These are phyloP conservation scores for Autographa gamma DNA, from an alignment of 2,888 invertebrate genomes.

Conservation along the genomic window DNA sequence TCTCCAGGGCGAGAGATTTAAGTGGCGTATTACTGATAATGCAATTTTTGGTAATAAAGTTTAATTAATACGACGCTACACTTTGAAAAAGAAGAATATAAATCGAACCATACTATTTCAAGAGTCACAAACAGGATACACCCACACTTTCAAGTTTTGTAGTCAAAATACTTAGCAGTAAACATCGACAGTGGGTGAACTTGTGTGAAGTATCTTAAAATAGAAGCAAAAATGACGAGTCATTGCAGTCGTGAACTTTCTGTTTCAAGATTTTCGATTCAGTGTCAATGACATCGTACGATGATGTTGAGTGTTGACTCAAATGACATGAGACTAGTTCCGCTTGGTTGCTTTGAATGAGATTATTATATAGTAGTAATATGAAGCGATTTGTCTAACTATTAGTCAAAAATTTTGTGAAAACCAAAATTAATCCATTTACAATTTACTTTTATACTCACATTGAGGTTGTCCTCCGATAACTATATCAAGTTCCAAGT, in stretches of 20 bases:
- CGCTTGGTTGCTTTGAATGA: neutral
- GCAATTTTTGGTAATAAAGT: no score
- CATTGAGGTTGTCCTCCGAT: no score
- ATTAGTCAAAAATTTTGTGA: no score
- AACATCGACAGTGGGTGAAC: neutral
- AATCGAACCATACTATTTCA: neutral
- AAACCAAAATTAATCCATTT: no score
- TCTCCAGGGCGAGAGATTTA: no score
- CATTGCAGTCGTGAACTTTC: constrained; percentile 41
- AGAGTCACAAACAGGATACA: neutral
- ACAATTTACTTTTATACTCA: no score
- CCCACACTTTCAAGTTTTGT: neutral
- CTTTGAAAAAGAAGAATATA: no score
- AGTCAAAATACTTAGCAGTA: neutral
- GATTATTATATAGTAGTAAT: neutral
- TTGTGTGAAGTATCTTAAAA: constrained; percentile 2
- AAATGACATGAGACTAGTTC: neutral
- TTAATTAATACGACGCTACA: no score
- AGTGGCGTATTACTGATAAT: no score
- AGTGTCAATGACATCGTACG: constrained; percentile 43
- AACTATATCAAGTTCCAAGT: no score
- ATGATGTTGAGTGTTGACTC: constrained; percentile 19
- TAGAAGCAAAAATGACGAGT: constrained; percentile 12
- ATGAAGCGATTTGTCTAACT: no score
- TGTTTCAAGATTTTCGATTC: constrained; percentile 29